Evolutionary conservation across 2,888 invertebrate species (phyloP).

Genomic region (Phytoseiulus persimilis): DNA sequence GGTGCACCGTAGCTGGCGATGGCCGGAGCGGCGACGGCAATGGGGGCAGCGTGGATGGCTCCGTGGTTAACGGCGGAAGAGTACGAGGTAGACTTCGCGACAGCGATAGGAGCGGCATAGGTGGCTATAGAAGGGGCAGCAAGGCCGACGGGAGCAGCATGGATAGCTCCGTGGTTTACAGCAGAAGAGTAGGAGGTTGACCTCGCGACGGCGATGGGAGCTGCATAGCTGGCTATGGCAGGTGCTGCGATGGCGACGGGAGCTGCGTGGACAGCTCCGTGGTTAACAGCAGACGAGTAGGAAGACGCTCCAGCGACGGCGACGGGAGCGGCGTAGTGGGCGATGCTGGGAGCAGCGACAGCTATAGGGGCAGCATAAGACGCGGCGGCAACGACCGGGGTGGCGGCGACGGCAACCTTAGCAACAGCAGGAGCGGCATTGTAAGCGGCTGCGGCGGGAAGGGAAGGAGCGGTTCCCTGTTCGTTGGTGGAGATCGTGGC

Average conservation of each 20-base stretch:
- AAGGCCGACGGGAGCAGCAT: not conserved
- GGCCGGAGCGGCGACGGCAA: not conserved
- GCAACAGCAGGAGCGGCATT: slow-evolving; percentile 25
- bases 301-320: slow-evolving; percentile 6
- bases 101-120: not conserved
- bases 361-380: slow-evolving; percentile 30
- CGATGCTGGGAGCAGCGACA: not conserved
- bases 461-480: slow-evolving; percentile 13
- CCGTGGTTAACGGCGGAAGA: slow-evolving; percentile 14
- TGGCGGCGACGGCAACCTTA: not conserved
- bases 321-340: not conserved
- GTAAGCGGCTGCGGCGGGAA: not conserved
- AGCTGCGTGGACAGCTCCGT: not conserved
- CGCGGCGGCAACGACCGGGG: not conserved
- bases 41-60: slow-evolving; percentile 18
- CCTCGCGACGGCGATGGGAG: slow-evolving; percentile 12
- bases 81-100: slow-evolving; percentile 13
- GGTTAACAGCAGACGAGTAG: not conserved
- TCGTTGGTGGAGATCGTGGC: slow-evolving; percentile 9
- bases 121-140: not conserved
- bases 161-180: slow-evolving; percentile 18
- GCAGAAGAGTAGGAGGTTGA: slow-evolving; percentile 24
- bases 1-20: not conserved
- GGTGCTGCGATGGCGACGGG: not conserved
- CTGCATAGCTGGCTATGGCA: not conserved